phyloP scores from a whole-genome alignment of 92 coral and sea anemone genomes.

The Porites cylindrica region DNA sequence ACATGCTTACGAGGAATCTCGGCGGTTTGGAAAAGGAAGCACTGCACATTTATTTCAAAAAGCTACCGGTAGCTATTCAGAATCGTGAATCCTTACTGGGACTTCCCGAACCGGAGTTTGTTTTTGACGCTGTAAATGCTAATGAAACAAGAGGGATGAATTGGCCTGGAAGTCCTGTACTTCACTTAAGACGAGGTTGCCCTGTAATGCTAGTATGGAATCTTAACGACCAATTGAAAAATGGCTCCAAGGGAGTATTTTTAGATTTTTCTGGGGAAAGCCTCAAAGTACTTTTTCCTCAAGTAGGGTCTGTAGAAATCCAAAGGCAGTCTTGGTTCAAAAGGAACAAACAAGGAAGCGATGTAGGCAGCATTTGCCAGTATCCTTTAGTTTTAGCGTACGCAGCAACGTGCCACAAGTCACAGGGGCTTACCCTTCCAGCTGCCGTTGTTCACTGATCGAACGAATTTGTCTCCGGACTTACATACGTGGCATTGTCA shows the following conservation, averaged over 20 bases:
- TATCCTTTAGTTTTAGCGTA: conserved; percentile 40
- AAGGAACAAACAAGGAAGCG: conserved; percentile 40
- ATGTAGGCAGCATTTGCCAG: conserved; percentile 45
- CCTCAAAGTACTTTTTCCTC: conserved; percentile 38
- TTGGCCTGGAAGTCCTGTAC: conserved; percentile 32
- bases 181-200: conserved; percentile 43
- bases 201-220: conserved; percentile 69
- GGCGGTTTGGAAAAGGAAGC: not conserved
- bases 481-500: conserved; percentile 51
- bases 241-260: conserved; percentile 49
- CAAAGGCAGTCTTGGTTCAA: conserved; percentile 54
- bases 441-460: conserved; percentile 66
- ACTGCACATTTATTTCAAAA: conserved; percentile 17
- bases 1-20: not conserved
- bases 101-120: conserved; percentile 12
- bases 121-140: conserved; percentile 11
- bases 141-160: conserved; percentile 5
- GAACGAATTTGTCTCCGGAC: conserved; percentile 67
- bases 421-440: conserved; percentile 61
- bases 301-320: conserved; percentile 39
- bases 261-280: not conserved
- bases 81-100: conserved; percentile 21
- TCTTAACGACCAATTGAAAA: conserved; percentile 20
- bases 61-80: conserved; percentile 25
- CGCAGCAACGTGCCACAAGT: conserved; percentile 60